Evolutionary conservation across 1,140 invertebrate species (phyloP), one percentile per base, ranked within the genome.

Genomic region (Magallana ariakensis): DNA sequence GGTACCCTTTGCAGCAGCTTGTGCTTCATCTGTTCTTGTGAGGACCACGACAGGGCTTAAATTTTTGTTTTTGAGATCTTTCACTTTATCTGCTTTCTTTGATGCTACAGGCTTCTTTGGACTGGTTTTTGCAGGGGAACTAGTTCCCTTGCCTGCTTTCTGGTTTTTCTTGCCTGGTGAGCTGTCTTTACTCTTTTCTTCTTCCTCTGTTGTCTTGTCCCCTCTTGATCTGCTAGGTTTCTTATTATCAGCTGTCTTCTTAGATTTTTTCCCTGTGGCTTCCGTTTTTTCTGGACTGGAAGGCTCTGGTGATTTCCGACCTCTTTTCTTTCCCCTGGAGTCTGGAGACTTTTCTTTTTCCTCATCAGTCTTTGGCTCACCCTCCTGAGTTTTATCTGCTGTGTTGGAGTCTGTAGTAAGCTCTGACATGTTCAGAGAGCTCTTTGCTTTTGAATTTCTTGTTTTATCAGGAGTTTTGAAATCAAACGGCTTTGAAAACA

Each of bases 401-500:
- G 13, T 60, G n/a, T 56, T 66, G 26, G 80, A 11, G 9, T 53
- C 81, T 55, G 46, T 33, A 54, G 70, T 33, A 26, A 19, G 11
- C 26, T 46, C 57, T 60, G 80, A 16, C 80, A 82, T 54, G 15
- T 82, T 82, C 3, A 75, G 66, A 75, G 66, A 22, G 22, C 66
- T 13, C 22, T 26, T 75, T 33, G 66, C 66, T 26, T 75, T 75
- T 9, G 22, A 11, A 75, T 75, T 82, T 53, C 16, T 54, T 54
- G 80, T 8, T 56, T 53, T 82, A 19, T 82, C 80, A 7, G 55
- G 80, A 54, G 80, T 56, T 26, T 82, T 54, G 19, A 54, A 56
- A 54, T 82, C 80, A 82, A 56, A 55, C 10, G 80, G n/a, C 80
- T 54, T 82, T 16, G 80, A 55, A 56, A 82, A 82, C 53, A 82